Evolutionary conservation across 2,797 vertebrate genomes (phyloP), one percentile per base, ranked within the genome.

Genomic region (Tenualosa thibaudeaui): DNA sequence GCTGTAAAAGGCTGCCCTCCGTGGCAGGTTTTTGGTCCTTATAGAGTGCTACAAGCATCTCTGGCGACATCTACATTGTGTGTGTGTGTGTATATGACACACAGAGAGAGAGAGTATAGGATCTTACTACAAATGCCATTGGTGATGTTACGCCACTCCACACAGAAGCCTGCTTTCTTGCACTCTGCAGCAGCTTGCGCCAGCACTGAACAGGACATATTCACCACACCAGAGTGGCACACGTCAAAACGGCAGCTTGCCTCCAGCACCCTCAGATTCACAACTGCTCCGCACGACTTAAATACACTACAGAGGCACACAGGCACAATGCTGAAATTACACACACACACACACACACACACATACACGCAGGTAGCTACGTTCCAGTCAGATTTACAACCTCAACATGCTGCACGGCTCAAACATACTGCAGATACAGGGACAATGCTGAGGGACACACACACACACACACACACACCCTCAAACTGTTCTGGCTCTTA

Each of bases 121-220:
- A n/a, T 26, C 89, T 85, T 91, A 95, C 95, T 85, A 83, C 95
- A 96, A 2, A 0, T 82, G 86, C 93, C 93, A 37, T 92, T 87
- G 0, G 92, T 94, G 31, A 94, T 88, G 3, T 10, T n/a, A 89
- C 92, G 93, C 95, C 95, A 96, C 31, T 93, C 85, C 37, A 95
- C 83, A 86, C 93, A 94, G 60, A 92, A 3, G 56, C 91, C 90
- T 15, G 0, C 13, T 0, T 12, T 78, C 49, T 86, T 91, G 87
- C 95, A 96, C 37, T 93, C 89, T 2, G 86, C 85, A 13, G 92
- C 94, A 50, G 93, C 91, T 49, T 91, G 89, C 37, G 90, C 91
- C 19, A 96, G 84, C 46, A 91, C 49, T 3, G 92, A 90, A 65
- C 95, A 95, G 62, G 62, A 65, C 62, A 13, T 31, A 24, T 65